Conservation (phyloP, 2,888 invertebrate genomes). For the Rhagium mordax region DNA sequence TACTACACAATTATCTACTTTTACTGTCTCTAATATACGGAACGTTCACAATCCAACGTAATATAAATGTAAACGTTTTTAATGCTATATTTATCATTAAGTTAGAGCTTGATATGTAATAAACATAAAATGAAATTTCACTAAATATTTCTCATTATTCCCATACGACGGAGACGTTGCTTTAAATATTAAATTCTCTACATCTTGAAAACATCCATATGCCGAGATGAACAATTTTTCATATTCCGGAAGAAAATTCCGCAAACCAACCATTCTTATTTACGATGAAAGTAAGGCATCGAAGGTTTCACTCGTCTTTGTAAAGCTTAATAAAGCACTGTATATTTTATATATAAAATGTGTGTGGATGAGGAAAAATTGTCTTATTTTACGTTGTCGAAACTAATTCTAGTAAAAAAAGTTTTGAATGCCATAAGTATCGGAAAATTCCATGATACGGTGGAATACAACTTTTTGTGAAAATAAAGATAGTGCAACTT, state of each 20-base stretch:
- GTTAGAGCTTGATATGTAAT: not conserved
- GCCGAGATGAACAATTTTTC: constrained; percentile 10
- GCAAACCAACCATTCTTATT: not conserved
- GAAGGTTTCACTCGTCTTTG: not conserved
- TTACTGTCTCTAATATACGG: too few relatives aligned
- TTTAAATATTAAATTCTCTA: constrained; percentile 4
- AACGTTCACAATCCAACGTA: too few relatives aligned
- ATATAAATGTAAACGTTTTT: not conserved
- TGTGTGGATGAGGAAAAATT: too few relatives aligned
- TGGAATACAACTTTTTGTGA: too few relatives aligned
- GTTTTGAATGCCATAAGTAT: too few relatives aligned
- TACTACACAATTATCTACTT: too few relatives aligned
- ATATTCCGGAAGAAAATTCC: constrained; percentile 7
- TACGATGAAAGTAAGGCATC: not conserved
- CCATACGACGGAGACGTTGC: constrained; percentile 2
- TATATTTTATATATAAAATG: too few relatives aligned
- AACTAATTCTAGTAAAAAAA: too few relatives aligned
- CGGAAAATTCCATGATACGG: too few relatives aligned
- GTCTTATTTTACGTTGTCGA: too few relatives aligned
- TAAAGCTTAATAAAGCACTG: not conserved
- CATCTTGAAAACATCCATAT: constrained; percentile 10
- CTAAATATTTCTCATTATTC: not conserved
- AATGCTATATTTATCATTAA: not conserved
- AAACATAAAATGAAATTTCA: not conserved
- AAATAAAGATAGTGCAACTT: too few relatives aligned